A percentile compares a stretch with the other conserved stretches of the same genome.
These are phyloP conservation scores for Neotoma lepida DNA, from an alignment of 2,113 vertebrate species.

Conservation along the genomic window DNA sequence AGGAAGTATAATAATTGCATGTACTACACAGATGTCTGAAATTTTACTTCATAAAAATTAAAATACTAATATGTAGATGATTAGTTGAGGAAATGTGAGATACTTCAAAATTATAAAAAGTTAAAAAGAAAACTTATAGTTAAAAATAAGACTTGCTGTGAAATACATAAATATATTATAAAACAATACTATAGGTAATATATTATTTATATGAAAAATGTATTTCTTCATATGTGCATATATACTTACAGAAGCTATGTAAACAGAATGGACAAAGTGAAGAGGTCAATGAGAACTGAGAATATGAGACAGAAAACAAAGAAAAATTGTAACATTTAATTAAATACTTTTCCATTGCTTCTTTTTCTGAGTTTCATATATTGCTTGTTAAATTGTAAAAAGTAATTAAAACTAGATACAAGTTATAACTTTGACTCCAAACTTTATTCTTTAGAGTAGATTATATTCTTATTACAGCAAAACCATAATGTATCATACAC, in stretches of 20 bases:
- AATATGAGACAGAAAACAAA: not conserved
- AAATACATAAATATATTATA: not conserved
- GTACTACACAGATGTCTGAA: not conserved
- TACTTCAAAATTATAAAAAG: not conserved
- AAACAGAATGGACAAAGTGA: conserved; percentile 5
- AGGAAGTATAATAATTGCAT: not conserved
- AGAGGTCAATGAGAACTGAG: not conserved
- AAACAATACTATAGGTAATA: not conserved
- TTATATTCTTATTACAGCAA: not conserved
- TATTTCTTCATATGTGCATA: not conserved
- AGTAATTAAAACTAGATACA: not conserved
- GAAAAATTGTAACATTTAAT: not conserved
- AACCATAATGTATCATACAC: not conserved
- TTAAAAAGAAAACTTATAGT: not conserved
- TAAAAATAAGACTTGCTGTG: not conserved
- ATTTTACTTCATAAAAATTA: not conserved
- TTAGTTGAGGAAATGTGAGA: not conserved
- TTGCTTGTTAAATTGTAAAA: not conserved
- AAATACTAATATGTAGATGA: not conserved
- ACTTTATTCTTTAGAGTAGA: conserved; percentile 15
- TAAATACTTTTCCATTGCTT: not conserved
- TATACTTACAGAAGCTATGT: not conserved
- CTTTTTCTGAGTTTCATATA: not conserved
- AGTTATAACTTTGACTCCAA: not conserved
- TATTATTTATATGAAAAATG: not conserved